A percentile compares a stretch with the other conserved stretches of the same genome.
These are phyloP conservation scores for Daubentonia madagascariensis DNA, from an alignment of 2,113 vertebrate species.

Conservation along the genomic window DNA sequence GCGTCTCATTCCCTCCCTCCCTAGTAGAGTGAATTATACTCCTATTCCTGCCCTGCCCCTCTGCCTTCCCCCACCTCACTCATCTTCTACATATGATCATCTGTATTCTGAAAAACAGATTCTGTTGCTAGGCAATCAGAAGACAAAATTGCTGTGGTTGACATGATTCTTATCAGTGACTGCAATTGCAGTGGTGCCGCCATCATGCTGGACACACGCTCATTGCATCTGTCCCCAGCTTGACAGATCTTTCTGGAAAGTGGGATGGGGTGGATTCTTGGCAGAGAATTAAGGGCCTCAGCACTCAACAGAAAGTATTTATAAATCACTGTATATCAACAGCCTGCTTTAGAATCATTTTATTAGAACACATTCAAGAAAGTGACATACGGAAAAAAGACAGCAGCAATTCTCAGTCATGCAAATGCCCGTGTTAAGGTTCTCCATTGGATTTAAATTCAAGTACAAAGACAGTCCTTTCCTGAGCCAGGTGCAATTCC, in stretches of 20 bases:
- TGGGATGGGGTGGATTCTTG: slow-evolving; percentile 13
- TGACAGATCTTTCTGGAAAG: slow-evolving; percentile 51
- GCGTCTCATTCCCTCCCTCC: background rate
- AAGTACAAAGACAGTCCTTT: slow-evolving; percentile 80
- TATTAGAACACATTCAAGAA: slow-evolving; percentile 81
- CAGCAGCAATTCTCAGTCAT: slow-evolving; percentile 78
- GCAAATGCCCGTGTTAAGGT: slow-evolving; percentile 75
- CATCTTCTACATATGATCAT: background rate
- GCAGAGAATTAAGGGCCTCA: slow-evolving; percentile 67
- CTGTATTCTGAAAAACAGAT: slow-evolving; percentile 48
- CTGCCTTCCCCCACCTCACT: background rate
- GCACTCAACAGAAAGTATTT: slow-evolving; percentile 64
- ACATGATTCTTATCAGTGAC: slow-evolving; percentile 32
- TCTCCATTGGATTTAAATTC: slow-evolving; percentile 74
- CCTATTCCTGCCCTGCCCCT: background rate
- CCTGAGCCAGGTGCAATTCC: slow-evolving; percentile 78
- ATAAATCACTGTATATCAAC: slow-evolving; percentile 80
- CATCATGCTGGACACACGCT: background rate
- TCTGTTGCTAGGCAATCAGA: slow-evolving; percentile 62
- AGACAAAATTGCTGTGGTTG: slow-evolving; percentile 19
- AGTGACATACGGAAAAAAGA: slow-evolving; percentile 77
- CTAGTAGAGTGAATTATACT: background rate
- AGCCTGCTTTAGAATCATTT: slow-evolving; percentile 81
- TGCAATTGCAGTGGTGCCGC: slow-evolving; percentile 2
- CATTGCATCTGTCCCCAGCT: slow-evolving; percentile 46